Evolutionary conservation across 1,140 invertebrate species (phyloP).

Genomic region (Branchinecta lynchi): DNA sequence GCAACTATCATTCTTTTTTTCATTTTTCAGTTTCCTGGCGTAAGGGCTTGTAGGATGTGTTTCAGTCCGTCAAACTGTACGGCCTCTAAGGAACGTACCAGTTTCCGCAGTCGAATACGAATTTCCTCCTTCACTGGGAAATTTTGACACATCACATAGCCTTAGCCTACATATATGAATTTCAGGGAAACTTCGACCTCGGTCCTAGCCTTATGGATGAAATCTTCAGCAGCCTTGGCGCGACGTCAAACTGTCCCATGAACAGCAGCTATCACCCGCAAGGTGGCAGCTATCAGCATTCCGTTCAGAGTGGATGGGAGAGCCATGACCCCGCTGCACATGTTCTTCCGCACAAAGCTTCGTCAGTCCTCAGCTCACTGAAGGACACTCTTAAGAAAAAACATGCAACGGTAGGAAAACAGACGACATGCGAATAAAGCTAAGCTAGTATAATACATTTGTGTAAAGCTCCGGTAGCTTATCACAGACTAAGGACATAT

Average conservation of each 20-base stretch:
- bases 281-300: constrained; percentile 30
- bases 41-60: no score
- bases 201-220: constrained; percentile 85
- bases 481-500: no score
- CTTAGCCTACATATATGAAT: no score
- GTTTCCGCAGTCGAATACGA: no score
- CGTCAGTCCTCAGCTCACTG: constrained; percentile 28
- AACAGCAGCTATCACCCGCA: constrained; percentile 28
- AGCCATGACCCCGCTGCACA: constrained; percentile 19
- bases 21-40: no score
- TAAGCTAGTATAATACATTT: no score
- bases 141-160: no score
- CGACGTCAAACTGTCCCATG: constrained; percentile 22
- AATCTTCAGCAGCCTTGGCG: constrained; percentile 56
- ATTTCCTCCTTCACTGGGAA: no score
- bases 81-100: no score
- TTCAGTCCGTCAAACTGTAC: no score
- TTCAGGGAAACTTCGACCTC: constrained; percentile 62
- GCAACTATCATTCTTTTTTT: no score
- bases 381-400: constrained; percentile 45
- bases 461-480: no score
- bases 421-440: not conserved
- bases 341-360: constrained; percentile 19
- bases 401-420: constrained; percentile 45
- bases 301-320: constrained; percentile 5